Evolutionary conservation across 2,113 vertebrate species (phyloP).

Genomic region (Procavia capensis): DNA sequence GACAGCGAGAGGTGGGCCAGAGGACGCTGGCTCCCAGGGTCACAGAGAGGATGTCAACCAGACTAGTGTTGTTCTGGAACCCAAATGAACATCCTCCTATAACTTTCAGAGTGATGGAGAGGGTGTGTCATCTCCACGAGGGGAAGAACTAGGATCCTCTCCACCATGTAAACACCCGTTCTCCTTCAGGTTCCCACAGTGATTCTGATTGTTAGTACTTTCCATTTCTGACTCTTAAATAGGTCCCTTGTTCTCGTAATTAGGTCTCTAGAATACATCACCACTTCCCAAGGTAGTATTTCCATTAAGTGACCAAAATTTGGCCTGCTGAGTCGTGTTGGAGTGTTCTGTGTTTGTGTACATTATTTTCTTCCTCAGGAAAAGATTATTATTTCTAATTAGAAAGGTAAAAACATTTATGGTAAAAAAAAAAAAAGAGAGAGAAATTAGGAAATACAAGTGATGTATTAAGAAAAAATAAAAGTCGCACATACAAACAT

Average conservation of each 20-base stretch:
- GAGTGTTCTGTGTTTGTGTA: background rate
- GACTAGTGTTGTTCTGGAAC: fast-evolving
- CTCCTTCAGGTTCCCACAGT: background rate
- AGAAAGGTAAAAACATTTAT: background rate
- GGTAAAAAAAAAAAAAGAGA: no score
- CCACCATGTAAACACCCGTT: background rate
- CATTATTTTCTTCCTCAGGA: background rate
- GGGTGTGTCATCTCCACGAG: background rate
- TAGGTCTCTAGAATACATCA: background rate
- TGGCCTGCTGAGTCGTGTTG: background rate
- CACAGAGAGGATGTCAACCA: fast-evolving
- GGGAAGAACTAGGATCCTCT: no score
- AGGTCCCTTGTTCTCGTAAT: background rate
- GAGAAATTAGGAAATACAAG: background rate
- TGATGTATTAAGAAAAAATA: background rate
- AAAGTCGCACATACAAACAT: no score
- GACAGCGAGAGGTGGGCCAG: fast-evolving
- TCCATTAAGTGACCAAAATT: background rate
- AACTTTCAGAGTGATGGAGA: no score
- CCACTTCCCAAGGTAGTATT: background rate
- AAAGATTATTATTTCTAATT: background rate
- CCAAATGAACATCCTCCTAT: background rate
- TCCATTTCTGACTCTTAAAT: background rate
- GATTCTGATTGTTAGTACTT: background rate
- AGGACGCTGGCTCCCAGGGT: fast-evolving